Evolutionary conservation across 2,113 vertebrate genomes (phyloP).

Genomic region (Paraplagusia blochii): DNA sequence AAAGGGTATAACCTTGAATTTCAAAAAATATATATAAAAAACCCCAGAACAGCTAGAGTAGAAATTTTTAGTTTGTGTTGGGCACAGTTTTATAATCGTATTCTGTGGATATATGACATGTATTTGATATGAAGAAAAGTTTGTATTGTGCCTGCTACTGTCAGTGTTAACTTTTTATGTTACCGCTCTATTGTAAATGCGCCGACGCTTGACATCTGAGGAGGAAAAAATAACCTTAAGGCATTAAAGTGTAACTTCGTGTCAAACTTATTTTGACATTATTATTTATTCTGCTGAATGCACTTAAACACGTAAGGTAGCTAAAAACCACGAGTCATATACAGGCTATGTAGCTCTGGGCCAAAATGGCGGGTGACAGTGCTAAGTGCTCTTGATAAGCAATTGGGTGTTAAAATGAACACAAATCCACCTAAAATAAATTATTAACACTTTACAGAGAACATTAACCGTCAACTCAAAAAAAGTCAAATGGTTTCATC

Average conservation of each 20-base stretch:
- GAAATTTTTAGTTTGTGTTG: conserved; percentile 61
- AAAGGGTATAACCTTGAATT: conserved; percentile 5
- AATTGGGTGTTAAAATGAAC: too few relatives aligned
- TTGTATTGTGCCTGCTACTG: conserved; percentile 76
- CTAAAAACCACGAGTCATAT: conserved; percentile 1
- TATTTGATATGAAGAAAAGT: conserved; percentile 75
- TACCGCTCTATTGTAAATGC: conserved; percentile 62
- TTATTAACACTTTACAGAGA: too few relatives aligned
- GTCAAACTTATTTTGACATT: conserved; percentile 20
- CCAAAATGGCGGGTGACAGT: neutral
- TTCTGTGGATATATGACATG: conserved; percentile 75
- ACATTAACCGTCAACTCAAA: too few relatives aligned
- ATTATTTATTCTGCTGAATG: conserved; percentile 28
- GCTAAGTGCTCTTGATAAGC: neutral
- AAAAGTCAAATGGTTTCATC: too few relatives aligned
- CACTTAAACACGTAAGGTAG: conserved; percentile 10
- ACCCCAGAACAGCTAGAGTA: conserved; percentile 47
- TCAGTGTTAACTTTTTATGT: conserved; percentile 63
- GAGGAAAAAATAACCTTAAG: conserved; percentile 20
- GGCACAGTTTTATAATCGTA: conserved; percentile 72
- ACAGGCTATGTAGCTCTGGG: conserved; percentile 3
- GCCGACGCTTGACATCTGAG: conserved; percentile 34
- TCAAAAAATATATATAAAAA: conserved; percentile 14
- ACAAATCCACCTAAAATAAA: too few relatives aligned
- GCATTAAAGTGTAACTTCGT: conserved; percentile 24